Evolutionary conservation across 2,797 vertebrate species (phyloP).

Genomic region (Ibycter americanus): DNA sequence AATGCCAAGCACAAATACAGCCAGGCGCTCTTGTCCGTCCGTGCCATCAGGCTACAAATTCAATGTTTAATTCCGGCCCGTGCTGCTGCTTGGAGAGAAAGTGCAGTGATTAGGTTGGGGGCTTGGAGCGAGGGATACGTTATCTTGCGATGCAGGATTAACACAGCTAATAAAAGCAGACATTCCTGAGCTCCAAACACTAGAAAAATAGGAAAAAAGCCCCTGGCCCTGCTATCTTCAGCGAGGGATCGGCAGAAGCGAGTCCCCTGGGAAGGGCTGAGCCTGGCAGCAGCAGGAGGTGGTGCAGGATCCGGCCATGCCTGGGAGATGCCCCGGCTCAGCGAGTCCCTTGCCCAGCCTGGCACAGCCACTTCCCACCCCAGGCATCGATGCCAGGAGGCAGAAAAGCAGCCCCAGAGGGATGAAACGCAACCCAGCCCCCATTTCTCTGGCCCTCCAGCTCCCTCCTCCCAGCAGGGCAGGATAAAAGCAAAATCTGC

Average conservation of each 20-base stretch:
- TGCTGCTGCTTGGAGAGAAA: background rate
- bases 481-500: background rate
- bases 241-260: fast-evolving
- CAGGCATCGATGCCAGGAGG: fast-evolving
- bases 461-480: background rate
- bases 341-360: background rate
- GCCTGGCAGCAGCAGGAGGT: background rate
- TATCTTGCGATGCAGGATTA: background rate
- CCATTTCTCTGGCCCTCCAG: background rate
- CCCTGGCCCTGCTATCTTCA: background rate
- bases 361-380: background rate
- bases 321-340: background rate
- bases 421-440: background rate
- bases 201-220: background rate
- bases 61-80: background rate
- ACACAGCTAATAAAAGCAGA: slow-evolving; percentile 18
- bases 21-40: fast-evolving
- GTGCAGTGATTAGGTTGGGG: background rate
- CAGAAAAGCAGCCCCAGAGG: background rate
- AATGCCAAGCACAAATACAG: fast-evolving
- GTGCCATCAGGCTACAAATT: background rate
- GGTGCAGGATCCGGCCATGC: fast-evolving
- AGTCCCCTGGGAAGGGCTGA: background rate
- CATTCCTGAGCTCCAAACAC: background rate
- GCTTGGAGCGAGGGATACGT: background rate